Evolutionary conservation across 2,113 vertebrate genomes (phyloP).

Genomic region (Plectropomus leopardus): DNA sequence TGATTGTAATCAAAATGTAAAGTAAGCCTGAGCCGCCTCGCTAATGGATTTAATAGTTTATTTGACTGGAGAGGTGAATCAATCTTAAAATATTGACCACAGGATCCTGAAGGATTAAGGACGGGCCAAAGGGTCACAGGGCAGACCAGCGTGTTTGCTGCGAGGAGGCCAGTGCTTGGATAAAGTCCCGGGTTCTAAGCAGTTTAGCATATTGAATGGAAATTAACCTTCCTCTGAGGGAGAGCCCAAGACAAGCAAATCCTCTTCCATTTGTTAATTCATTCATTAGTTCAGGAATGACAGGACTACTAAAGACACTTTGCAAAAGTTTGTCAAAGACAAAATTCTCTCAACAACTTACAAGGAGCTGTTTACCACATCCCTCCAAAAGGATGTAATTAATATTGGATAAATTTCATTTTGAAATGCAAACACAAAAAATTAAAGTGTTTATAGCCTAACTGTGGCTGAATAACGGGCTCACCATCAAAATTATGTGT

Average conservation of each 20-base stretch:
- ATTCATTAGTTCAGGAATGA: constrained; percentile 64
- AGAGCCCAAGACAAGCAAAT: constrained; percentile 70
- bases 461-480: constrained; percentile 36
- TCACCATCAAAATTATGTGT: constrained; percentile 32
- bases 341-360: constrained; percentile 21
- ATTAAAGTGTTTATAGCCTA: constrained; percentile 27
- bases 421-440: constrained; percentile 51
- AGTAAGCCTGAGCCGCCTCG: constrained; percentile 71
- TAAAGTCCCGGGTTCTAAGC: constrained; percentile 68
- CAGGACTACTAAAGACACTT: constrained; percentile 49
- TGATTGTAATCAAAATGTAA: constrained; percentile 84
- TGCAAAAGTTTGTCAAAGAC: constrained; percentile 47
- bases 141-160: constrained; percentile 49
- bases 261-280: constrained; percentile 76
- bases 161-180: constrained; percentile 48
- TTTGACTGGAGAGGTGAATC: constrained; percentile 83
- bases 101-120: constrained; percentile 78
- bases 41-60: constrained; percentile 86
- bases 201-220: constrained; percentile 81
- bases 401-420: constrained; percentile 60
- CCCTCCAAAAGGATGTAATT: constrained; percentile 6
- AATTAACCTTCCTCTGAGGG: constrained; percentile 73
- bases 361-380: constrained; percentile 7
- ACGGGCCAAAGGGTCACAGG: constrained; percentile 64
- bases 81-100: constrained; percentile 81